phyloP scores from a whole-genome alignment of 2,797 vertebrate species.

The Nannoperca obscura region DNA sequence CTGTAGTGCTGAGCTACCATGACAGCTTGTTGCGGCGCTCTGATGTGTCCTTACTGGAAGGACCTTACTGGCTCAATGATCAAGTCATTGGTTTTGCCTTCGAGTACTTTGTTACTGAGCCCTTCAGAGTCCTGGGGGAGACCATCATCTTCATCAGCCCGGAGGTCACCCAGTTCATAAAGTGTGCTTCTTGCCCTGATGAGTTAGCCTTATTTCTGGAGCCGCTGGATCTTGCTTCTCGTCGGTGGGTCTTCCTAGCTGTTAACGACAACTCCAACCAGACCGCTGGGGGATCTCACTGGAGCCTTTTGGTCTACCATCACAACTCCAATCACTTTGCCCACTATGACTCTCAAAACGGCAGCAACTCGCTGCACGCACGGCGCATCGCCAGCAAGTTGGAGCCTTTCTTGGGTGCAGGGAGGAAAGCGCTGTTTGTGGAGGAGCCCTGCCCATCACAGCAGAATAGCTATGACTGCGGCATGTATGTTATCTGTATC shows the following conservation, averaged over 20 bases:
- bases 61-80: conserved; percentile 97
- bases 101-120: conserved; percentile 91
- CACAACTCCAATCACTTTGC: conserved; percentile 88
- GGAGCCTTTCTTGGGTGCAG: conserved; percentile 87
- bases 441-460: conserved; percentile 94
- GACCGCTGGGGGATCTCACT: conserved; percentile 93
- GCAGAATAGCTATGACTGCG: conserved; percentile 98
- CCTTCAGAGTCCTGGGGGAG: conserved; percentile 86
- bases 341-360: conserved; percentile 96
- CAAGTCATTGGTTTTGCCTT: conserved; percentile 96
- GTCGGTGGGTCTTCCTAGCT: conserved; percentile 91
- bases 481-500: conserved; percentile 98
- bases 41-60: conserved; percentile 92
- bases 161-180: conserved; percentile 98
- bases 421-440: conserved; percentile 82
- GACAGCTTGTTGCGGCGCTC: conserved; percentile 95
- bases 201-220: conserved; percentile 93
- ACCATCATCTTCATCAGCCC: conserved; percentile 92
- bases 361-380: conserved; percentile 91
- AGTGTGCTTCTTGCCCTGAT: conserved; percentile 89
- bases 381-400: conserved; percentile 90
- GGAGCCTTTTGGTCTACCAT: conserved; percentile 95
- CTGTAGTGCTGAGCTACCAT: conserved; percentile 95
- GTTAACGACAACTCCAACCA: conserved; percentile 96
- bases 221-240: conserved; percentile 88